phyloP scores from a whole-genome alignment of 1,140 invertebrate species.

The Neotoxoptera formosana region DNA sequence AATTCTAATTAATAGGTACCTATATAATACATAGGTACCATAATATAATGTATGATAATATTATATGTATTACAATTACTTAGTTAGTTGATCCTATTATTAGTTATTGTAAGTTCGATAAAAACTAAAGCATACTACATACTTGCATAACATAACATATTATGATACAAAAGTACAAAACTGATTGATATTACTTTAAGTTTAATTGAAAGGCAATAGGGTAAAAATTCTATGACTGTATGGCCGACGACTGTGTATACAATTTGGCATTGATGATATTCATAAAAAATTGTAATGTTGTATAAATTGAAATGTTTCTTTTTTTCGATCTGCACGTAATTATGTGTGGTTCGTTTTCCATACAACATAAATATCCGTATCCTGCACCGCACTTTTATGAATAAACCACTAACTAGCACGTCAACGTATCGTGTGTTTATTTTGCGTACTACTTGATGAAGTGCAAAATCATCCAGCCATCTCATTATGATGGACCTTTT shows the following conservation, averaged over 20 bases:
- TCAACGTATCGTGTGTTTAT: neutral
- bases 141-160: neutral
- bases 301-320: neutral
- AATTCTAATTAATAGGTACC: neutral
- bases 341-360: constrained; percentile 4
- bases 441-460: neutral
- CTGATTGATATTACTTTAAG: neutral
- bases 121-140: neutral
- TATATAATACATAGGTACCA: neutral
- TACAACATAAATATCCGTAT: neutral
- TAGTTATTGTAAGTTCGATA: neutral
- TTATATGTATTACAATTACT: neutral
- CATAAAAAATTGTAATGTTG: neutral
- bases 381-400: neutral
- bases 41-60: neutral
- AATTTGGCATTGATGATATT: neutral
- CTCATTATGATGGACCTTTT: neutral
- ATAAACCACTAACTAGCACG: constrained; percentile 45
- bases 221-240: neutral
- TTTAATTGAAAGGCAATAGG: neutral
- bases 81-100: neutral
- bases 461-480: neutral
- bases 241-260: neutral
- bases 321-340: neutral
- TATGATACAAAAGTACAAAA: neutral